Evolutionary conservation across 23 tunicate genomes (phyloP).

Genomic region (Phallusia fumigata): DNA sequence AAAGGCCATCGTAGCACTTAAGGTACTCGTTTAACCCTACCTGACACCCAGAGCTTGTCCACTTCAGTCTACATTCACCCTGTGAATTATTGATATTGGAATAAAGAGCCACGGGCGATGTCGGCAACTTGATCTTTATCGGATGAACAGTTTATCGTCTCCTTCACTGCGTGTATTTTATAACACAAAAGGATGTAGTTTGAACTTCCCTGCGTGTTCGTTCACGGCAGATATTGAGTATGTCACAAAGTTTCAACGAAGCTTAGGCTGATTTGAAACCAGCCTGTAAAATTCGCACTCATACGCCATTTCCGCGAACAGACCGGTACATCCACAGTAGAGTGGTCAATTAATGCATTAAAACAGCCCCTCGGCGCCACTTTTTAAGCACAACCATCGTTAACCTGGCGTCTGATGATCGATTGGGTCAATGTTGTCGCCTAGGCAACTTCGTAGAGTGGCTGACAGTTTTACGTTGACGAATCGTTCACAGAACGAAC

Average conservation of each 20-base stretch:
- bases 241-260: no score
- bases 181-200: neutral
- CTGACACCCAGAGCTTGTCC: no score
- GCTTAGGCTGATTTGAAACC: no score
- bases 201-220: no score
- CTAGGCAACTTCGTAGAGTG: neutral
- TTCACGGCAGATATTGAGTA: no score
- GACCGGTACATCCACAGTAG: no score
- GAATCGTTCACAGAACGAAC: neutral
- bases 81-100: neutral
- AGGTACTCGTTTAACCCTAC: no score
- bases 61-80: no score
- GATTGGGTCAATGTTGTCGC: neutral
- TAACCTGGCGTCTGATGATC: neutral
- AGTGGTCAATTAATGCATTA: neutral
- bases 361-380: neutral
- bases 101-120: neutral
- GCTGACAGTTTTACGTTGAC: slow-evolving; percentile 11
- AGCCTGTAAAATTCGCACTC: no score
- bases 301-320: no score
- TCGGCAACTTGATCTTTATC: slow-evolving; percentile 6
- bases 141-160: slow-evolving; percentile 2
- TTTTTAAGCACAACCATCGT: neutral
- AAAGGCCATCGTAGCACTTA: no score
- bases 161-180: neutral